Base-by-base conservation (phyloP, 2,797 vertebrate genomes). In the Discoglossus pictus region DNA sequence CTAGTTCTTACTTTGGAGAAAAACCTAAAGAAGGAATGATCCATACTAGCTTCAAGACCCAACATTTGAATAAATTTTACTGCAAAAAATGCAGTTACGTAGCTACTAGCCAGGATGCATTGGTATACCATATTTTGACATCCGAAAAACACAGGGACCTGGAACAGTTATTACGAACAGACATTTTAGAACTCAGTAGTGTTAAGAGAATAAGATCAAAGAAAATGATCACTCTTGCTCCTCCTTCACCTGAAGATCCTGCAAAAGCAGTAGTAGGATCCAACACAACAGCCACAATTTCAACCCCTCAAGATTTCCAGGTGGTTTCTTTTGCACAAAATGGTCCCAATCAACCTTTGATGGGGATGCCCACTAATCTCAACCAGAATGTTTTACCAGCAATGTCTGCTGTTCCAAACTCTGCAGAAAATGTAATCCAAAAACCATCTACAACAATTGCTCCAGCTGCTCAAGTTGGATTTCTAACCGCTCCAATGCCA, bases 111-210 rank as follows among this genome's bases (percentile, higher is more conserved):
- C 86, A 92, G 0, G 96, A 99, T 56, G 93, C 96, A 53, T 84
- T 99, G 76, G 84, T 99, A 75, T 97, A 94, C 64, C 97, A 99
- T 68, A 84, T 99, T 75, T 70, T 99, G 77, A 92, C 93, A 1
- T 91, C 94, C 2, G 94, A 96, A 10, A 80, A 80, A 7, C 97
- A 99, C 80, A 86, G 91, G 75, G 88, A 93, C 47, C 75, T 98
- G 74, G 92, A 91, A 72, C 86, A 91, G 36, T 94, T 94, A 62
- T 89, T 99, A 27, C 88, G 94, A 38, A 80, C 86, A 39, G 67
- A 93, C 51, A 94, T 99, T 78, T 87, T 85, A 12, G 94, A 97
- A 65, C 87, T 87, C 23, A 86, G 83, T 53, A 83, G 61, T 40
- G 83, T 82, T 61, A 88, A 71, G 75, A 88, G 84, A 52, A 48